Evolutionary conservation across 2,888 invertebrate species (phyloP), one percentile per base, ranked within the genome.

Genomic region (Dryobota labecula): DNA sequence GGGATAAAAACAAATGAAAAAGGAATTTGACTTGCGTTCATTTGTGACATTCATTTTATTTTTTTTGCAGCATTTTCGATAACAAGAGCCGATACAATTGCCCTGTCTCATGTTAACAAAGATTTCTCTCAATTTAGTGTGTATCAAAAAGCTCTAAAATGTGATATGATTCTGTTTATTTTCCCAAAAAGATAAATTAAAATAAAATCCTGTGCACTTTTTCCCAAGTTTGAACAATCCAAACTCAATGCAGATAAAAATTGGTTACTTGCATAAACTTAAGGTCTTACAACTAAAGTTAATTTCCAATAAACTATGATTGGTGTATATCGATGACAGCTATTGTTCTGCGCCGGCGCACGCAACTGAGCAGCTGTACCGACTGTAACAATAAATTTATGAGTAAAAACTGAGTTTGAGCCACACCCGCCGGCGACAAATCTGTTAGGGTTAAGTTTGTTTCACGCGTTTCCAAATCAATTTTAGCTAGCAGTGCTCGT

Each of bases 351-450:
- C 70, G 72, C 79, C 43, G 43, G 66, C 41, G 70, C 75, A 80
- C 75, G 73, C 84, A 80, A 75, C 67, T 60, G 56, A 76, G 62
- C 86, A 85, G 87, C 87, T 86, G 84, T 76, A 72, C 47, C 24
- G 62, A 60, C 70, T 76, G 74, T 70, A 79, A 73, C 85, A 78
- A 81, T 85, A 84, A 82, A 85, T 86, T 85, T 84, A 84, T 72
- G 71, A 82, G 83, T 86, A 85, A 86, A 86, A 86, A 85, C 83
- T 79, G 30, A 86, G 62, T 72, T 73, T 65, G 74, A 74, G 70
- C 87, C 86, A 86, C 85, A 75, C 86, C 85, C 82, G 71, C 80
- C 66, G 81, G 82, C 81, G 81, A 85, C 83, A 82, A 73, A 76
- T 66, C 58, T 43, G 30, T 84, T 57, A 78, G 71, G 82, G 61